These are phyloP conservation scores for Onychostruthus taczanowskii DNA, from an alignment of 2,113 vertebrate species.

Conservation along the genomic window DNA sequence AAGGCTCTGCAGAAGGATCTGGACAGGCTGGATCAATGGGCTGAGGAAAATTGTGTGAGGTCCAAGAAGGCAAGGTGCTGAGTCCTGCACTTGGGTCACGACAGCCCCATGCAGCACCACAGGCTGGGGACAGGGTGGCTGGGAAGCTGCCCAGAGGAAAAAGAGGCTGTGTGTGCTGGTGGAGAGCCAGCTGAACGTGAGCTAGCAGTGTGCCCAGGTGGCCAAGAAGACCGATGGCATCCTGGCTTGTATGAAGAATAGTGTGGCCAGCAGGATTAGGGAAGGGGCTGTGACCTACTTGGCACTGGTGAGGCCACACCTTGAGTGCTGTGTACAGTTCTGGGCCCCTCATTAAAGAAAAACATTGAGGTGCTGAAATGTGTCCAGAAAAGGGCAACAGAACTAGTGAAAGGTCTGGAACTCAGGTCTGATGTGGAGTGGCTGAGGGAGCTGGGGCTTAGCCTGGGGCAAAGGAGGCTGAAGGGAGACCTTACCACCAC, in stretches of 20 bases:
- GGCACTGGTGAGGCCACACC: too few relatives aligned
- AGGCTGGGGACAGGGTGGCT: neutral
- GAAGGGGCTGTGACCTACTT: neutral
- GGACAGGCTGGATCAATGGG: neutral
- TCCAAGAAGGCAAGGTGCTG: neutral
- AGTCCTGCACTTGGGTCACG: neutral
- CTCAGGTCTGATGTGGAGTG: neutral
- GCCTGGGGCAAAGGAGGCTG: neutral
- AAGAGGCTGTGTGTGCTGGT: neutral
- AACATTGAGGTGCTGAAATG: neutral
- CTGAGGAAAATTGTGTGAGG: neutral
- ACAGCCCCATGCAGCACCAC: neutral
- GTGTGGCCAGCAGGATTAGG: neutral
- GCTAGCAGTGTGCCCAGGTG: neutral
- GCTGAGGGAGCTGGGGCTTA: neutral
- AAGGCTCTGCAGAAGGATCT: neutral
- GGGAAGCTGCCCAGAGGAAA: neutral
- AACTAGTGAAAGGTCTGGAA: neutral
- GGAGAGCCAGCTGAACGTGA: neutral
- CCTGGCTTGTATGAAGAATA: neutral
- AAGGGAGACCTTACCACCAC: neutral
- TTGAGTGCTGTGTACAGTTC: neutral
- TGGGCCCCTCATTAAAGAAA: neutral
- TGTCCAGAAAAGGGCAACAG: neutral
- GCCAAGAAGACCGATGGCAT: neutral